Conservation (phyloP, 2,797 vertebrate genomes). For the Pseudomugil tenellus region DNA sequence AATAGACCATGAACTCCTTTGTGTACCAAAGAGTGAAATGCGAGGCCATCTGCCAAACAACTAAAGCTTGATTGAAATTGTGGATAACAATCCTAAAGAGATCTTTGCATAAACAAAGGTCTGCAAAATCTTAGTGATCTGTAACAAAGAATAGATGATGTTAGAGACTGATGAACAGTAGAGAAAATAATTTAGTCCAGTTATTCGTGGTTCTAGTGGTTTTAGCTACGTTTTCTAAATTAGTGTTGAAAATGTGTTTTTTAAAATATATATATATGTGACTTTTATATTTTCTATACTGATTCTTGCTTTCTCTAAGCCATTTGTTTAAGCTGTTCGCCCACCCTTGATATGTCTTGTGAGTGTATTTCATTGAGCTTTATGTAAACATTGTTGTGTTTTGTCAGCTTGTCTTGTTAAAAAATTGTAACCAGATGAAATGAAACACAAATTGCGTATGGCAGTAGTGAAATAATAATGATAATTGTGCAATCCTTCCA, state of each 20-base stretch:
- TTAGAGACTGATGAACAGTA: not conserved
- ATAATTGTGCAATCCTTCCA: not conserved
- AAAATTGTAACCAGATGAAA: conserved; percentile 30
- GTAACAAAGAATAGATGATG: not conserved
- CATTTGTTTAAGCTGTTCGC: not conserved
- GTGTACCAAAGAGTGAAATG: not conserved
- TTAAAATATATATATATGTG: not conserved
- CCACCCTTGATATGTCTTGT: conserved; percentile 36
- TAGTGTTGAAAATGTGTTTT: not conserved
- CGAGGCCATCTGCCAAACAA: not conserved
- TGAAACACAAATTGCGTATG: conserved; percentile 16
- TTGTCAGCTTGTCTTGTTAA: conserved; percentile 32
- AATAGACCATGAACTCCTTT: not conserved
- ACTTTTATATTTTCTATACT: not conserved
- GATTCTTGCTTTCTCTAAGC: not conserved
- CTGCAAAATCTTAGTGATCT: not conserved
- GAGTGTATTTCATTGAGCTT: conserved; percentile 23
- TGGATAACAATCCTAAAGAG: too few relatives aligned
- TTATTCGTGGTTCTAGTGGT: not conserved
- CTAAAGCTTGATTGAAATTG: too few relatives aligned
- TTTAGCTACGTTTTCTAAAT: not conserved
- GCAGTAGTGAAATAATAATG: conserved; percentile 18
- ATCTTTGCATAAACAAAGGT: not conserved
- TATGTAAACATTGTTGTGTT: conserved; percentile 31
- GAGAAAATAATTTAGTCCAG: not conserved